A percentile compares a stretch with the other conserved stretches of the same genome.
phyloP scores from a whole-genome alignment of 2,113 vertebrate species.

The Anoplopoma fimbria region DNA sequence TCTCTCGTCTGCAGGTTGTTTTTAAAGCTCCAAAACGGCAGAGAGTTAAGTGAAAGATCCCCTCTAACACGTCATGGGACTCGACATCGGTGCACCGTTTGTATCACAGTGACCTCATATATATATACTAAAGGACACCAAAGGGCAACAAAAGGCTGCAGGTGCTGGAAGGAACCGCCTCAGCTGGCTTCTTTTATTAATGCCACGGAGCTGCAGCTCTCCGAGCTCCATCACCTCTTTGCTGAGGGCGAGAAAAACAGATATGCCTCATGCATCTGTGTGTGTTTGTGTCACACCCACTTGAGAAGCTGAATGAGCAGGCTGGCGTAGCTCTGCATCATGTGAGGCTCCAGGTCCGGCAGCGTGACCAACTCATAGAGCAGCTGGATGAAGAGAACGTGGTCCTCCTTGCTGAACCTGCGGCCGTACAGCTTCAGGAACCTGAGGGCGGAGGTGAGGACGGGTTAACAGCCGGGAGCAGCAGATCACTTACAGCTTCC shows the following conservation, averaged over 20 bases:
- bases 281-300: slow-evolving; percentile 82
- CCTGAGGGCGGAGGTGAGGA: slow-evolving; percentile 69
- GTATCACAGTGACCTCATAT: slow-evolving; percentile 48
- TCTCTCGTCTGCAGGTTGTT: background rate
- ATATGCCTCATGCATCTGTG: background rate
- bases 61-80: slow-evolving; percentile 45
- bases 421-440: slow-evolving; percentile 95
- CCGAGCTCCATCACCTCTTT: background rate
- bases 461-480: background rate
- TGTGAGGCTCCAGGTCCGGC: slow-evolving; percentile 93
- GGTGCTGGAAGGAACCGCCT: background rate
- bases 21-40: slow-evolving; percentile 16
- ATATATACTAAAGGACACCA: slow-evolving; percentile 33
- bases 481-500: slow-evolving; percentile 32
- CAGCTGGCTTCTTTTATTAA: slow-evolving; percentile 14
- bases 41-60: slow-evolving; percentile 51
- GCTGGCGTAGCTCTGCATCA: slow-evolving; percentile 95
- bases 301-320: slow-evolving; percentile 94
- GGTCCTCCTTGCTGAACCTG: slow-evolving; percentile 96
- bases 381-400: slow-evolving; percentile 94
- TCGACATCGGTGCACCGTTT: slow-evolving; percentile 7
- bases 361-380: slow-evolving; percentile 95
- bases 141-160: slow-evolving; percentile 13
- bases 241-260: background rate
- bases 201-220: background rate